Evolutionary conservation across 2,888 invertebrate species (phyloP).

Genomic region (Calephelis perditalis): DNA sequence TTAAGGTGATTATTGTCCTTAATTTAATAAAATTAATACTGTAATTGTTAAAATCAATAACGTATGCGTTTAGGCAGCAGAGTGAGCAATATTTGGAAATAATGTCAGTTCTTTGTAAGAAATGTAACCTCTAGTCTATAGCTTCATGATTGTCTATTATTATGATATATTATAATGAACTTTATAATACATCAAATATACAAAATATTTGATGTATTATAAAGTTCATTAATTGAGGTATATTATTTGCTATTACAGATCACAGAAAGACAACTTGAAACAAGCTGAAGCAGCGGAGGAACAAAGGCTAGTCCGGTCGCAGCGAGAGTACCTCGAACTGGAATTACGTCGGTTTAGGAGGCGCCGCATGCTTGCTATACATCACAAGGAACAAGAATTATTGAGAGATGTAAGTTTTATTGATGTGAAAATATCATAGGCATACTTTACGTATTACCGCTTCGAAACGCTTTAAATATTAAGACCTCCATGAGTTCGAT

Average conservation of each 20-base stretch:
- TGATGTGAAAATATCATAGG: background rate
- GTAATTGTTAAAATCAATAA: no score
- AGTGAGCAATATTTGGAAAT: no score
- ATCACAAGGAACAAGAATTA: conserved; percentile 94
- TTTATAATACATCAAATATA: conserved; percentile 26
- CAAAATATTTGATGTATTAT: background rate
- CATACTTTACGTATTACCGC: no score
- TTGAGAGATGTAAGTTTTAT: conserved; percentile 84
- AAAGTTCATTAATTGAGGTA: background rate
- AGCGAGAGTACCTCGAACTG: conserved; percentile 93
- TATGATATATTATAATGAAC: no score
- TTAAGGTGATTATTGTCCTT: no score
- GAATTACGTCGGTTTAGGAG: conserved; percentile 95
- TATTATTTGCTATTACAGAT: conserved; percentile 57
- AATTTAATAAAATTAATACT: no score
- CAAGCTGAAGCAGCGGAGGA: conserved; percentile 95
- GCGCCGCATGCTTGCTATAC: conserved; percentile 90
- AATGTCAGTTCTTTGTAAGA: no score
- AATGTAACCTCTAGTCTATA: no score
- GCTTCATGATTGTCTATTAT: no score
- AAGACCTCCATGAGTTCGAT: no score
- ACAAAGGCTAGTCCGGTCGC: conserved; percentile 90
- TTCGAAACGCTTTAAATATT: no score
- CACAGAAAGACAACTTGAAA: conserved; percentile 94
- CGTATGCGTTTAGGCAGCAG: no score